A percentile compares a stretch with the other conserved stretches of the same genome.
phyloP scores from a whole-genome alignment of 1,140 invertebrate species.

The Bombus impatiens region DNA sequence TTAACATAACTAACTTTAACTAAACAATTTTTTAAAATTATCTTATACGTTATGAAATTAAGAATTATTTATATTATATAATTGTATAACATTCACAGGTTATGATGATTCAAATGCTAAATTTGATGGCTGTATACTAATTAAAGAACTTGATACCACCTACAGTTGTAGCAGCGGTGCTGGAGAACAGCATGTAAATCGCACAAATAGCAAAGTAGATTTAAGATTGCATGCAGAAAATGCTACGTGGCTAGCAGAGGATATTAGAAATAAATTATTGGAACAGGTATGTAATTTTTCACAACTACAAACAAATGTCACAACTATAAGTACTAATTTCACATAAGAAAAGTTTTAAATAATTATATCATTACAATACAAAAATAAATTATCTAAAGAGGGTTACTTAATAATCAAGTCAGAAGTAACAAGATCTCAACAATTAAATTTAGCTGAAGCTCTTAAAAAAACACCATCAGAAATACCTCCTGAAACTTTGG shows the following conservation, averaged over 20 bases:
- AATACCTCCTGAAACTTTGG: conserved; percentile 84
- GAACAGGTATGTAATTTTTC: conserved; percentile 84
- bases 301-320: neutral
- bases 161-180: conserved; percentile 92
- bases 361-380: conserved; percentile 83
- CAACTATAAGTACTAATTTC: neutral
- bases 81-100: conserved; percentile 74
- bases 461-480: conserved; percentile 85
- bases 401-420: conserved; percentile 93
- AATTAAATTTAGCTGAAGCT: conserved; percentile 95
- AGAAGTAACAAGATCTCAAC: conserved; percentile 93
- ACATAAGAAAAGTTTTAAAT: neutral
- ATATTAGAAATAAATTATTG: conserved; percentile 86
- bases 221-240: conserved; percentile 91
- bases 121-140: conserved; percentile 90
- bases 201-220: conserved; percentile 96
- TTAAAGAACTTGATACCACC: conserved; percentile 91
- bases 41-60: neutral
- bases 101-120: conserved; percentile 82
- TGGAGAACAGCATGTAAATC: conserved; percentile 96
- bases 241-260: conserved; percentile 92
- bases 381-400: conserved; percentile 90
- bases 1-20: neutral
- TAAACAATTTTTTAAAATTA: neutral
- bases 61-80: neutral